These are phyloP conservation scores for Zhuqinia jingwanae DNA, from an alignment of 2,888 invertebrate genomes.

Conservation along the genomic window DNA sequence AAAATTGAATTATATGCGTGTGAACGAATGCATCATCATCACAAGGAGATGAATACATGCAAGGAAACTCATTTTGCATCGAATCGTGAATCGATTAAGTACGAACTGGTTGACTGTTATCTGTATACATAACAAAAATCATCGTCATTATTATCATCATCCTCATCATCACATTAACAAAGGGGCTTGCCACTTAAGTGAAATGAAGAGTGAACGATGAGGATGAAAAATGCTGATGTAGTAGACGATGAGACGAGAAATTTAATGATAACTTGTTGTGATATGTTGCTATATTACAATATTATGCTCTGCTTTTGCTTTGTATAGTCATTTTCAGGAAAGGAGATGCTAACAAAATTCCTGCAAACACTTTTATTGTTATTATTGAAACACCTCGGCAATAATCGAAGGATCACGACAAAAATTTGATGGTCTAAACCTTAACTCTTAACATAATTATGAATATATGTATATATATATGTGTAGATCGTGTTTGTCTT, in stretches of 20 bases:
- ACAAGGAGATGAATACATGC: neutral
- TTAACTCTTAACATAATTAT: neutral
- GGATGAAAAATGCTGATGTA: conserved; percentile 29
- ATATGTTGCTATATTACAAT: conserved; percentile 15
- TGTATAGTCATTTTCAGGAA: neutral
- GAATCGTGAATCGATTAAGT: conserved; percentile 67
- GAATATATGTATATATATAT: too few species aligned
- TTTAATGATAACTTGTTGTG: conserved; percentile 53
- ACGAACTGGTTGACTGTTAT: conserved; percentile 53
- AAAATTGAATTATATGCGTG: conserved; percentile 65
- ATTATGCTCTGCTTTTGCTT: conserved; percentile 21
- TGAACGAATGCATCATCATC: conserved; percentile 29
- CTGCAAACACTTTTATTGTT: conserved; percentile 17
- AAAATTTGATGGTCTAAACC: neutral
- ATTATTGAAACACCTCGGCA: conserved; percentile 55
- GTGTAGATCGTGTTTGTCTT: conserved; percentile 23
- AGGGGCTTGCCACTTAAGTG: conserved; percentile 65
- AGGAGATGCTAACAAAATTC: conserved; percentile 14
- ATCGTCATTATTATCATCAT: too few species aligned
- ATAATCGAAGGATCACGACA: conserved; percentile 61
- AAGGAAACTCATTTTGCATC: conserved; percentile 24
- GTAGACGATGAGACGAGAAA: conserved; percentile 17
- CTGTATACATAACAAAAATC: conserved; percentile 34
- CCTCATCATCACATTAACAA: conserved; percentile 61
- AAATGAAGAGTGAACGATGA: conserved; percentile 68